Percentiles rank a stretch among this genome's conserved stretches.
phyloP scores from a whole-genome alignment of 2,888 invertebrate species.

The Stenurella melanura region DNA sequence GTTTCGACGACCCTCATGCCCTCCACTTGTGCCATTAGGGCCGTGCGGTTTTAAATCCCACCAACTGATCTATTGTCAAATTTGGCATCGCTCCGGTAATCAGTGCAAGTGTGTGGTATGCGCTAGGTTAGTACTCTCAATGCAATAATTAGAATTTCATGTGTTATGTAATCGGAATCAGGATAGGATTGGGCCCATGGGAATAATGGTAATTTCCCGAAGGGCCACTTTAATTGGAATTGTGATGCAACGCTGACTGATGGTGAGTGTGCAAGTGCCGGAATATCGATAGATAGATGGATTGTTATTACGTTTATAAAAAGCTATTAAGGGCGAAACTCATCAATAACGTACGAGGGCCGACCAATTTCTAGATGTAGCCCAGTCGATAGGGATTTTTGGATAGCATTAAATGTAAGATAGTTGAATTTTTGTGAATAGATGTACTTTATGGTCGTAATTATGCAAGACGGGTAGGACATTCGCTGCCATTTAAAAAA shows the following conservation, averaged over 20 bases:
- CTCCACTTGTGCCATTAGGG: not conserved
- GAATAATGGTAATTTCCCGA: slow-evolving; percentile 60
- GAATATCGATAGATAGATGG: slow-evolving; percentile 26
- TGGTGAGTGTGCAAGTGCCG: slow-evolving; percentile 20
- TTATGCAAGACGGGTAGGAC: too few species aligned
- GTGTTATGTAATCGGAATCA: slow-evolving; percentile 60
- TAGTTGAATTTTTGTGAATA: too few species aligned
- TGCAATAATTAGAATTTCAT: slow-evolving; percentile 62
- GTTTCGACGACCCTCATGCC: not conserved
- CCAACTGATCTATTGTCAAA: slow-evolving; percentile 7
- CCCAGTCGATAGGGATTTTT: too few species aligned
- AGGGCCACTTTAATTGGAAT: slow-evolving; percentile 62
- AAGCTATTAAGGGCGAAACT: not conserved
- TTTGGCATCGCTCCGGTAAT: not conserved
- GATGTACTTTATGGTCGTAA: too few species aligned
- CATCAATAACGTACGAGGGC: not conserved
- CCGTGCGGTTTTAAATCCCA: not conserved
- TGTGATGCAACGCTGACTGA: slow-evolving; percentile 42
- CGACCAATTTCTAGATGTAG: not conserved
- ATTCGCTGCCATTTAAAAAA: too few species aligned
- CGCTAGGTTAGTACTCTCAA: slow-evolving; percentile 45
- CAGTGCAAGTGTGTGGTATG: slow-evolving; percentile 17
- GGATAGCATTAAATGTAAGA: too few species aligned
- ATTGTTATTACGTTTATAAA: slow-evolving; percentile 37
- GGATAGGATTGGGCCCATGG: slow-evolving; percentile 59